A percentile compares a stretch with the other conserved stretches of the same genome.
Conservation (phyloP, 2,888 invertebrate species). For the Drosophila cognata region DNA sequence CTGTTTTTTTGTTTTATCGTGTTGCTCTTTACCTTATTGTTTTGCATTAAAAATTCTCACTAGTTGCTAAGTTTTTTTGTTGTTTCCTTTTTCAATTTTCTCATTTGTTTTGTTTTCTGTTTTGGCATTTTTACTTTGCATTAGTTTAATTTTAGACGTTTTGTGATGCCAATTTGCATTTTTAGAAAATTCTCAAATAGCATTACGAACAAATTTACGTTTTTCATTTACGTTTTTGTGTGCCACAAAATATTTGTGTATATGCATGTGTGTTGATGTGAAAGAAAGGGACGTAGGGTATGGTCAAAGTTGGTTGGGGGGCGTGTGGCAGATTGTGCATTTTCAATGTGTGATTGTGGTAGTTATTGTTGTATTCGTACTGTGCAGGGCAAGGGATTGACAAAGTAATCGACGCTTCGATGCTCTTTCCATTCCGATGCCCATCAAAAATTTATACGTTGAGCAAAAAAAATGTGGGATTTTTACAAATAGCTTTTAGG, state of each 20-base stretch:
- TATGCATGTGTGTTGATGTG: constrained; percentile 6
- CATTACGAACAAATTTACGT: constrained; percentile 56
- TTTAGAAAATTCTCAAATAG: constrained; percentile 67
- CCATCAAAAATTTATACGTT: constrained; percentile 38
- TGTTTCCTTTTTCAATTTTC: constrained; percentile 16
- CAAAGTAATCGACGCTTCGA: constrained; percentile 19
- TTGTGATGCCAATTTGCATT: constrained; percentile 56
- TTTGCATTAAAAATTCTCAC: constrained; percentile 62
- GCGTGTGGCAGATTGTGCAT: constrained; percentile 15
- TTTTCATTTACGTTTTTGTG: constrained; percentile 52
- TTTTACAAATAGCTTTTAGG: constrained; percentile 58
- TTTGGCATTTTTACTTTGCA: constrained; percentile 34
- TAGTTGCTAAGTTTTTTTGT: constrained; percentile 55
- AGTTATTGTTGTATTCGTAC: constrained; percentile 3
- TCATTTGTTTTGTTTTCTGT: constrained; percentile 2
- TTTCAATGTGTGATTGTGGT: constrained; percentile 15
- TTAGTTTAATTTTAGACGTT: constrained; percentile 54
- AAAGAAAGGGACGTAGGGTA: neutral
- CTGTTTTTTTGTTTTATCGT: constrained; percentile 25
- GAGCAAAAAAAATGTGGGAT: constrained; percentile 36
- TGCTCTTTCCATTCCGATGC: constrained; percentile 18
- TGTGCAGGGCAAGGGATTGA: constrained; percentile 11
- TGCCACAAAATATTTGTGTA: constrained; percentile 60
- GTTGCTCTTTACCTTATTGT: constrained; percentile 42
- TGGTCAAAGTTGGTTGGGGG: constrained; percentile 2